Evolutionary conservation across 92 coral and sea anemone genomes (phyloP).

Genomic region (Diadumene lineata): DNA sequence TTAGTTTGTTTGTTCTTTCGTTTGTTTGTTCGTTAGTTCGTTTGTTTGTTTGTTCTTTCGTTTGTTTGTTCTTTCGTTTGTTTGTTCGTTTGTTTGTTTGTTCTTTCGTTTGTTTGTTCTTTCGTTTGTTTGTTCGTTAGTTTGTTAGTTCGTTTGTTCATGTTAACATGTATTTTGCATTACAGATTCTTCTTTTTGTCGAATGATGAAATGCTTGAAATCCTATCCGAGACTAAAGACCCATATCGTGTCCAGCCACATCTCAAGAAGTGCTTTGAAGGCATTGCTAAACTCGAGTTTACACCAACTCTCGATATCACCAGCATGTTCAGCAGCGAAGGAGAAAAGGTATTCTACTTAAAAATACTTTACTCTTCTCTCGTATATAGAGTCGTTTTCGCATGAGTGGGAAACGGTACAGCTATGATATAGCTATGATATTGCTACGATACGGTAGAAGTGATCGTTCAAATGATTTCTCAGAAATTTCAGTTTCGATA

Average conservation of each 20-base stretch:
- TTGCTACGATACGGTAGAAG: too few species aligned
- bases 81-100: not conserved
- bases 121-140: too few species aligned
- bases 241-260: slow-evolving; percentile 99
- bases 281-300: slow-evolving; percentile 95
- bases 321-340: slow-evolving; percentile 98
- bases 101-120: not conserved
- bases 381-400: too few species aligned
- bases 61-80: not conserved
- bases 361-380: too few species aligned
- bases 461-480: too few species aligned
- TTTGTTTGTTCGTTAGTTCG: not conserved
- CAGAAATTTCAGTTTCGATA: too few species aligned
- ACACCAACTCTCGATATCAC: slow-evolving; percentile 86
- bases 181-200: slow-evolving; percentile 96
- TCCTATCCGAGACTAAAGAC: slow-evolving; percentile 96
- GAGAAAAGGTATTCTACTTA: slow-evolving; percentile 97
- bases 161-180: too few species aligned
- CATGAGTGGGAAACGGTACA: too few species aligned
- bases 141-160: not conserved
- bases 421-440: too few species aligned
- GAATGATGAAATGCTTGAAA: slow-evolving; percentile 98
- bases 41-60: not conserved
- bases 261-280: slow-evolving; percentile 98
- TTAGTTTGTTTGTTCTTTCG: not conserved